A percentile compares a stretch with the other conserved stretches of the same genome.
Conservation (phyloP, 2,888 invertebrate species). For the Schizaphis graminum region DNA sequence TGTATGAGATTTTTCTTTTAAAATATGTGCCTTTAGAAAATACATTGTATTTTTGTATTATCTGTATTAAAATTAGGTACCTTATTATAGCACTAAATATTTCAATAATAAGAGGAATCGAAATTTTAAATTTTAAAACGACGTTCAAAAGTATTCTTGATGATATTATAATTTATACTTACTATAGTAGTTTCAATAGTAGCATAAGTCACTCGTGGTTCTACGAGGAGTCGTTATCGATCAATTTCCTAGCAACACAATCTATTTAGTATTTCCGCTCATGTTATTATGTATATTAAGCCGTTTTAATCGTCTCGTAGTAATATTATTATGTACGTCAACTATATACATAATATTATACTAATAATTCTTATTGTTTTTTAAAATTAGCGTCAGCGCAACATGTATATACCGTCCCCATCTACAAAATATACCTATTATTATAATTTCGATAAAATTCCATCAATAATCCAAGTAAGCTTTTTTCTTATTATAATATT, state of each 20-base stretch:
- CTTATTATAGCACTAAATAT: neutral
- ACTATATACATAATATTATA: neutral
- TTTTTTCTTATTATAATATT: neutral
- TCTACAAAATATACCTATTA: neutral
- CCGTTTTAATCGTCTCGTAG: neutral
- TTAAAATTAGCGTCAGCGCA: neutral
- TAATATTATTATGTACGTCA: neutral
- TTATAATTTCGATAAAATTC: neutral
- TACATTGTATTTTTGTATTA: neutral
- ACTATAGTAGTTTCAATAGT: neutral
- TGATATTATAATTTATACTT: neutral
- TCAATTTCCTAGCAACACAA: neutral
- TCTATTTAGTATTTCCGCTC: neutral
- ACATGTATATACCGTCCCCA: neutral
- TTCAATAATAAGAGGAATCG: neutral
- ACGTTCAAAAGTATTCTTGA: neutral
- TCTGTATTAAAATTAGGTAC: neutral
- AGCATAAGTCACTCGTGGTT: neutral
- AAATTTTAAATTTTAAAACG: neutral
- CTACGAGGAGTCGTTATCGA: neutral
- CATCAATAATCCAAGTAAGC: neutral
- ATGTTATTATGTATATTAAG: neutral
- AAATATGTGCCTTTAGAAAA: neutral
- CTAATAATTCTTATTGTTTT: neutral
- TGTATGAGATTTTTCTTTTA: neutral